phyloP scores from a whole-genome alignment of 2,797 vertebrate genomes.

The Dendrocincla tyrannina region DNA sequence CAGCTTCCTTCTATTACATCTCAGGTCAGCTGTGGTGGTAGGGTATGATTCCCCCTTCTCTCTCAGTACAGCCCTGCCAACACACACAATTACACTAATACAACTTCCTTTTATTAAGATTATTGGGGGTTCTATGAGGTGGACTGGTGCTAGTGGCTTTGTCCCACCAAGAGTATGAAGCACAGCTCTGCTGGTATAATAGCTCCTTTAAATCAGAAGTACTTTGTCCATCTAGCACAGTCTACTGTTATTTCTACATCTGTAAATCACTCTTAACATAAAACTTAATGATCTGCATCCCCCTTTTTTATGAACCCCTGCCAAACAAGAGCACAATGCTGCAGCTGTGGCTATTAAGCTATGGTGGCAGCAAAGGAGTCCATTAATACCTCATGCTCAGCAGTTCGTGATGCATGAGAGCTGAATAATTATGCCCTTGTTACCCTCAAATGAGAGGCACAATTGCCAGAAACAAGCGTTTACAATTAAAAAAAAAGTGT shows the following conservation, averaged over 20 bases:
- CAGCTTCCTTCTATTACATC: neutral
- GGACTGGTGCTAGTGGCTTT: neutral
- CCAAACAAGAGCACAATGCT: conserved; percentile 13
- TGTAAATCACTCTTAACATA: conserved; percentile 49
- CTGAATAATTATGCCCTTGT: conserved; percentile 53
- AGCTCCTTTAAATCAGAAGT: neutral
- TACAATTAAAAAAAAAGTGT: neutral
- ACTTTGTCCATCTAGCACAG: neutral
- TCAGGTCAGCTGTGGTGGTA: neutral
- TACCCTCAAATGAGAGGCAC: neutral
- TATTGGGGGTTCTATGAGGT: neutral
- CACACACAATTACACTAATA: neutral
- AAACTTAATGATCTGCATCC: conserved; percentile 24
- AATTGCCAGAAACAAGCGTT: conserved; percentile 8
- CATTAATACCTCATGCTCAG: conserved; percentile 54
- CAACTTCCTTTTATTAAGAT: neutral
- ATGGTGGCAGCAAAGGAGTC: conserved; percentile 10
- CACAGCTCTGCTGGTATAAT: neutral
- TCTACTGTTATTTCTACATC: conserved; percentile 12
- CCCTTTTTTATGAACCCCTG: conserved; percentile 16
- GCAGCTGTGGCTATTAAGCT: conserved; percentile 41
- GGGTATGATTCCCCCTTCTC: neutral
- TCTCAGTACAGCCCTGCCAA: neutral
- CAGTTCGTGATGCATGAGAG: conserved; percentile 45
- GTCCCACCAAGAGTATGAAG: neutral